phyloP scores from a whole-genome alignment of 53 echinoderm and acorn worm species.

The Glandiceps talaboti region DNA sequence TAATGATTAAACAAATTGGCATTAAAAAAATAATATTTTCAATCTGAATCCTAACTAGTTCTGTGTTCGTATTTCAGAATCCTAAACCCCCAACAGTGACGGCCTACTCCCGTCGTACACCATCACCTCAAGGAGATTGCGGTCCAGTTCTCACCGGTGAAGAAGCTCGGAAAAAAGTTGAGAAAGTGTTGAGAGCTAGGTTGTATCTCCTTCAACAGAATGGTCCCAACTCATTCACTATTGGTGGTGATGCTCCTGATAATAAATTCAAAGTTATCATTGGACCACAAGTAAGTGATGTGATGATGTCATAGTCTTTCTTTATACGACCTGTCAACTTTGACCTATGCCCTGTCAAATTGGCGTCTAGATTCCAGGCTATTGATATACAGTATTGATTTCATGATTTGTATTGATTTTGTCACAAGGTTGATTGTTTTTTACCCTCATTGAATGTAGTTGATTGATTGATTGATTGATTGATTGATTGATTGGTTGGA shows the following conservation, averaged over 20 bases:
- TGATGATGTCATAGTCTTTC: too few species aligned
- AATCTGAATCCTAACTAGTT: neutral
- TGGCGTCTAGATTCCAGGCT: too few species aligned
- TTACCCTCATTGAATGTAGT: too few species aligned
- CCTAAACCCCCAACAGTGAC: conserved; percentile 54
- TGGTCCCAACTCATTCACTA: conserved; percentile 91
- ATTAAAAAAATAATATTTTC: too few species aligned
- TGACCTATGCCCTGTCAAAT: too few species aligned
- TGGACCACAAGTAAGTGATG: conserved; percentile 93
- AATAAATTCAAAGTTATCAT: conserved; percentile 95
- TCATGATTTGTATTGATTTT: too few species aligned
- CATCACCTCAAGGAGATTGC: conserved; percentile 70
- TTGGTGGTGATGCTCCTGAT: conserved; percentile 88
- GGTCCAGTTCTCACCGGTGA: conserved; percentile 61
- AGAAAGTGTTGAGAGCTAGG: conserved; percentile 83
- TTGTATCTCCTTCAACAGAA: conserved; percentile 84
- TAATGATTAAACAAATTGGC: too few species aligned
- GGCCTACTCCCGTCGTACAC: conserved; percentile 31
- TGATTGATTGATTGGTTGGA: too few species aligned
- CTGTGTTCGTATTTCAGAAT: conserved; percentile 4
- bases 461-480: too few species aligned
- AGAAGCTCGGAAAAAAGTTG: conserved; percentile 74
- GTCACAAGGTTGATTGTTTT: too few species aligned
- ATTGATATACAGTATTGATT: too few species aligned
- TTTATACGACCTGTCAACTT: too few species aligned